These are phyloP conservation scores for Axea sp. DNA, from an alignment of 2,888 invertebrate genomes.

Conservation along the genomic window DNA sequence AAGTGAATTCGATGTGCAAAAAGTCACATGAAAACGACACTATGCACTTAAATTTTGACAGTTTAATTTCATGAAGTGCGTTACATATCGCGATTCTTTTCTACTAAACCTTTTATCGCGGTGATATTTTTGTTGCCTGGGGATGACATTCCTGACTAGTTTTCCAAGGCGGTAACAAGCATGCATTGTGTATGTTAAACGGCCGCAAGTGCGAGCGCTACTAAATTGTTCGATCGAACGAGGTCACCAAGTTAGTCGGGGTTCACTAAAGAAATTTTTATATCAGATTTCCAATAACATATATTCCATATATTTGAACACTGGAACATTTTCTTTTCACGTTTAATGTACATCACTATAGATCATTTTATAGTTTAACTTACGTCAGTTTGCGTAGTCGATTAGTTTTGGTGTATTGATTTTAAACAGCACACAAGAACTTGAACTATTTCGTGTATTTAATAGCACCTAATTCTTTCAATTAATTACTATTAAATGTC, in stretches of 20 bases:
- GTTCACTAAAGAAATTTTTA: conserved; percentile 50
- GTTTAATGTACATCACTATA: background rate
- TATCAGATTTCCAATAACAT: conserved; percentile 33
- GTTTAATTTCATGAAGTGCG: conserved; percentile 32
- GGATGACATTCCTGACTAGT: conserved; percentile 59
- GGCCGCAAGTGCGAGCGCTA: conserved; percentile 45
- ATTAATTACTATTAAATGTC: no score
- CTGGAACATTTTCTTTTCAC: conserved; percentile 19
- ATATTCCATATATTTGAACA: conserved; percentile 3
- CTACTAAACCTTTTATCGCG: conserved; percentile 36
- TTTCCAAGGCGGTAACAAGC: conserved; percentile 48
- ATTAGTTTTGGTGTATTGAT: no score
- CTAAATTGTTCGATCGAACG: conserved; percentile 60
- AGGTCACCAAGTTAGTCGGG: conserved; percentile 58
- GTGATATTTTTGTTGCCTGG: conserved; percentile 43
- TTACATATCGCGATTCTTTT: conserved; percentile 21
- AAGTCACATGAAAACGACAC: background rate
- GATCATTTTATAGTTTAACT: background rate
- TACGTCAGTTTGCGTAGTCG: no score
- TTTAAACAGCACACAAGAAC: no score
- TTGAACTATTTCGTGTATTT: no score
- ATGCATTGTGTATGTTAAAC: conserved; percentile 52
- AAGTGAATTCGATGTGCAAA: conserved; percentile 1
- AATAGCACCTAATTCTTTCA: no score
- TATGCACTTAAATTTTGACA: conserved; percentile 3